phyloP scores from a whole-genome alignment of 2,113 vertebrate species.

The Aegithalos caudatus region DNA sequence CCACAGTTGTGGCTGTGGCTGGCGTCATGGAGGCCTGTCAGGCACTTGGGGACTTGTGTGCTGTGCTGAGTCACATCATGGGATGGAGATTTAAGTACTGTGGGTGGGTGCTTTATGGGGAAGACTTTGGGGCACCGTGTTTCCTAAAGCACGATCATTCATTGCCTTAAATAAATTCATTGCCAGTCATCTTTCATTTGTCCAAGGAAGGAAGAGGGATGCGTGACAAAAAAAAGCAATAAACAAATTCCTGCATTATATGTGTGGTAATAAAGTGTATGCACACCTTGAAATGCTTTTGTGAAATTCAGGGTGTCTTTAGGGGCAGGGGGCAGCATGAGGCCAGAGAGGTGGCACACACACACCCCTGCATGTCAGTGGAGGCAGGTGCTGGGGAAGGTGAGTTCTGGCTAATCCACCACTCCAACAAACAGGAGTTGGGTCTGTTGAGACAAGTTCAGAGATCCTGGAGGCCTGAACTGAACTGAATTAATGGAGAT shows the following conservation, averaged over 20 bases:
- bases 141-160: not conserved
- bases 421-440: not conserved
- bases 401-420: not conserved
- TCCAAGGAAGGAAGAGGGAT: not conserved
- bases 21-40: rapidly evolving
- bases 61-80: not conserved
- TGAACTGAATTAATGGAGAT: not conserved
- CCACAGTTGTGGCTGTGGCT: not conserved
- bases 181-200: not conserved
- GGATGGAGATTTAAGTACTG: not conserved
- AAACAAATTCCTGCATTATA: not conserved
- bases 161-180: not conserved
- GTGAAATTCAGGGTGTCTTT: not conserved
- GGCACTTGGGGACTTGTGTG: not conserved
- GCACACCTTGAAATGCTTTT: not conserved
- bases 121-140: not conserved
- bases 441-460: not conserved
- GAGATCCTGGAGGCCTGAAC: not conserved
- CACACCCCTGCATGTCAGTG: rapidly evolving
- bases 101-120: rapidly evolving
- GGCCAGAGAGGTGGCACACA: not conserved
- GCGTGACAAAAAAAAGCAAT: not conserved
- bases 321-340: not conserved
- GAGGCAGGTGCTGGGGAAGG: not conserved
- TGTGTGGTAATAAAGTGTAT: not conserved